These are phyloP conservation scores for Agrenia bidenticulata DNA, from an alignment of 2,888 invertebrate genomes.

Conservation along the genomic window DNA sequence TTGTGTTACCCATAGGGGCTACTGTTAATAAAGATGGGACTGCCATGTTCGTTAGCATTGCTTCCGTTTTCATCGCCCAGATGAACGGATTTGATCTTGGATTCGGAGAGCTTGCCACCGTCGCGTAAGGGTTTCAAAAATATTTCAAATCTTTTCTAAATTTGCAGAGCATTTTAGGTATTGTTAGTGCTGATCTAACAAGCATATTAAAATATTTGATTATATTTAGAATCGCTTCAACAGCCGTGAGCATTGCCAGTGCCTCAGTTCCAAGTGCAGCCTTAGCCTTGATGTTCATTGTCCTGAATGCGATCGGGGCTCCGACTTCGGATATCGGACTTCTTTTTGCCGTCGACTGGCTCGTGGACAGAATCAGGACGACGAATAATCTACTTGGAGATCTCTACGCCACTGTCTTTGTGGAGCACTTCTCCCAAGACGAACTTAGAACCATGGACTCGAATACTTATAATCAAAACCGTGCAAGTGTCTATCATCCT, in stretches of 20 bases:
- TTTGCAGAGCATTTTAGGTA: background rate
- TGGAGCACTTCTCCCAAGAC: conserved; percentile 77
- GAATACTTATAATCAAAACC: background rate
- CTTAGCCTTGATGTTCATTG: conserved; percentile 75
- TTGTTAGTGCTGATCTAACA: background rate
- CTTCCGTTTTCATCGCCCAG: conserved; percentile 82
- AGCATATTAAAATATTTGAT: too few species aligned
- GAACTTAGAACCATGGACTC: conserved; percentile 68
- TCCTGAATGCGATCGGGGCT: conserved; percentile 79
- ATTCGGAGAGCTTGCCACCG: conserved; percentile 80
- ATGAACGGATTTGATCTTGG: conserved; percentile 80
- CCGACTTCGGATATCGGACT: conserved; percentile 79
- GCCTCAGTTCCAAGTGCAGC: conserved; percentile 87
- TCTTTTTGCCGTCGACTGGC: conserved; percentile 85
- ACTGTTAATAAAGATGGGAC: conserved; percentile 74
- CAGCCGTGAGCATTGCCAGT: conserved; percentile 82
- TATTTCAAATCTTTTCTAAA: background rate
- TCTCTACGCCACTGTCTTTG: conserved; percentile 81
- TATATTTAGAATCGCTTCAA: conserved; percentile 70
- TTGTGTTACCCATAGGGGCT: conserved; percentile 80
- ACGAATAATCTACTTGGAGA: conserved; percentile 87
- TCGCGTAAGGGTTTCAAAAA: conserved; percentile 65
- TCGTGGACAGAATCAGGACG: conserved; percentile 84
- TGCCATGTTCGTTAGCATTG: conserved; percentile 78
- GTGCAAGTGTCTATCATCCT: too few species aligned